These are phyloP conservation scores for Autographa pulchrina DNA, from an alignment of 2,888 invertebrate species.

Conservation along the genomic window DNA sequence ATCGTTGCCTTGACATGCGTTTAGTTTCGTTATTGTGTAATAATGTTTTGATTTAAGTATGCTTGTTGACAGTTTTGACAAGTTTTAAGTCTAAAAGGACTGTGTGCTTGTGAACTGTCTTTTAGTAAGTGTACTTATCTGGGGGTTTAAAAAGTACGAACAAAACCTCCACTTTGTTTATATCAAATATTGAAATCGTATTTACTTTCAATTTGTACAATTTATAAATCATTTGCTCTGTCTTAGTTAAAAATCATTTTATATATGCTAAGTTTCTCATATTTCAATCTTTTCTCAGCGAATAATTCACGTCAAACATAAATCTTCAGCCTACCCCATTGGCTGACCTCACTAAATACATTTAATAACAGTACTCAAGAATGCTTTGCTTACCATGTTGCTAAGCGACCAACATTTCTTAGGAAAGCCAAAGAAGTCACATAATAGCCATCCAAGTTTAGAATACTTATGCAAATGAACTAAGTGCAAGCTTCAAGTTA, in stretches of 20 bases:
- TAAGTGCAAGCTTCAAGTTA: constrained; percentile 20
- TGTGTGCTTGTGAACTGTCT: background rate
- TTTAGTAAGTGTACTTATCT: background rate
- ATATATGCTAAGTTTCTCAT: no score
- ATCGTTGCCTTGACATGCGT: constrained; percentile 16
- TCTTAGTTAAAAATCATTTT: no score
- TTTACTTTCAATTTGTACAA: no score
- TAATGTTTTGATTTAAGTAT: background rate
- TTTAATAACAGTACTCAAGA: constrained; percentile 14
- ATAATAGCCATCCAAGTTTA: constrained; percentile 45
- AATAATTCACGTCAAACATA: background rate
- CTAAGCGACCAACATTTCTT: constrained; percentile 29
- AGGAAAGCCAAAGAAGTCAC: constrained; percentile 51
- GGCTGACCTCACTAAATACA: background rate
- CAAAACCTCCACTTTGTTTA: no score
- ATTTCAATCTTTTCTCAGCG: no score
- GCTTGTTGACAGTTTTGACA: background rate
- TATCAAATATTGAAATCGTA: no score
- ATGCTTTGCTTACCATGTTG: constrained; percentile 39
- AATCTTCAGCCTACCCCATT: background rate
- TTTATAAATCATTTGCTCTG: no score
- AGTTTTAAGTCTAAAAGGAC: background rate
- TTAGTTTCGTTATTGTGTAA: background rate
- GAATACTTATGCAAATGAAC: constrained; percentile 50
- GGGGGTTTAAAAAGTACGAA: no score